A percentile compares a stretch with the other conserved stretches of the same genome.
Conservation (phyloP, 2,797 vertebrate genomes). For the Botia kubotai region DNA sequence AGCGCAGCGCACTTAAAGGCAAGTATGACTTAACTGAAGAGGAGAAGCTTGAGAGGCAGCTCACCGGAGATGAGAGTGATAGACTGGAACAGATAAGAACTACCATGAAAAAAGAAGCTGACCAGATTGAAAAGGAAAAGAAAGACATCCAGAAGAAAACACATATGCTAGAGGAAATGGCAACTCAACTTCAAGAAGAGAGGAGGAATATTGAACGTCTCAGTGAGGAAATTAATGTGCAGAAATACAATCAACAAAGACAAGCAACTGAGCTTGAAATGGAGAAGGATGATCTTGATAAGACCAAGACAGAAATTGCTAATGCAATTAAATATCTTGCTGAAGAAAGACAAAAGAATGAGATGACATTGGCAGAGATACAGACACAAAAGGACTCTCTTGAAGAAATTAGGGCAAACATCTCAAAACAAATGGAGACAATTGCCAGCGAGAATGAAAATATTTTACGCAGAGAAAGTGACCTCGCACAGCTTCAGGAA, state of each 20-base stretch:
- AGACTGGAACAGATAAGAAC: constrained; percentile 18
- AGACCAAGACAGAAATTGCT: constrained; percentile 28
- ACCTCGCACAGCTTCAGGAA: constrained; percentile 31
- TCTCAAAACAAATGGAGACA: constrained; percentile 10
- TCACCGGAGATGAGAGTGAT: constrained; percentile 9
- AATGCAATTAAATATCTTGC: constrained; percentile 21
- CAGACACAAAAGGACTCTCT: neutral
- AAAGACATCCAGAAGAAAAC: constrained; percentile 1
- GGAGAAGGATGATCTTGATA: constrained; percentile 26
- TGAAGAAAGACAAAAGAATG: constrained; percentile 13
- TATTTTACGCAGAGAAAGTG: constrained; percentile 40
- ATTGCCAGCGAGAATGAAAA: constrained; percentile 12
- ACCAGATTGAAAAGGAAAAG: constrained; percentile 12
- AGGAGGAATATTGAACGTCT: neutral
- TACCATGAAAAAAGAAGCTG: constrained; percentile 15
- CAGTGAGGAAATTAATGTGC: constrained; percentile 8
- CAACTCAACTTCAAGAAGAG: constrained; percentile 28
- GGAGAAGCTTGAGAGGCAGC: neutral
- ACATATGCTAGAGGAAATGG: constrained; percentile 11
- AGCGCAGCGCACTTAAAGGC: neutral
- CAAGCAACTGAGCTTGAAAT: constrained; percentile 5
- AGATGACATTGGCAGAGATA: constrained; percentile 14
- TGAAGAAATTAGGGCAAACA: constrained; percentile 7
- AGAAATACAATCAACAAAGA: constrained; percentile 10
- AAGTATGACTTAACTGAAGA: neutral